Base-by-base conservation (phyloP, 2,888 invertebrate species). In the Hylaea fasciaria region DNA sequence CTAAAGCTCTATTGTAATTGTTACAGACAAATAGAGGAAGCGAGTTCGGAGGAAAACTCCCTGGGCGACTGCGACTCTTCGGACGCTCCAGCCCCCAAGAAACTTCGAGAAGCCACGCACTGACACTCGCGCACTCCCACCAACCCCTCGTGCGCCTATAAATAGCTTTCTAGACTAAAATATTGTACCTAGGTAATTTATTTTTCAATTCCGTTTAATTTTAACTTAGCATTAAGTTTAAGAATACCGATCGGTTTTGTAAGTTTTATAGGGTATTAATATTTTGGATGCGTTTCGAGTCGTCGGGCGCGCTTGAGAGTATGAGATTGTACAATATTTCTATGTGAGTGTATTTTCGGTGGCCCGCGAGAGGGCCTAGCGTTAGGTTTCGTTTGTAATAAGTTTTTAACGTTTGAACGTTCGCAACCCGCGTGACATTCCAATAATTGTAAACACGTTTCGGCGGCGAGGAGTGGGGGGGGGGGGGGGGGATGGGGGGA, bases 121-220 rank as follows among this genome's bases (percentile, higher is more conserved):
- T 91, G 92, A 92, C 91, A 82, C 77, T 70, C 73, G 81, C 85
- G 84, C 85, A 78, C 83, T 70, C 83, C 83, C 84, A 82, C 83
- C 84, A 81, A 77, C 74, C 82, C 82, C 84, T 77, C 86, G 86
- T 82, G 86, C 89, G 87, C 84, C 81, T 91, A 91, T 91, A 91
- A 86, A 90, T 91, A 91, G 87, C 90, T 90, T 87, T 83, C 80
- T 91, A 91, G 90, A 89, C 87, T 90, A 88, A 91, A 87, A 90
- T 85, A 91, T 91, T 92, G 91, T 93, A 93, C 92, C 92, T 93
- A 93, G 93, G 90, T 93, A 93, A 93, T 93, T 93, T 93, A 93
- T 93, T 93, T 90, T 92, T 90, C 86, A 92, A 93, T 93, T 93
- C 92, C 93, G 92, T 86, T 92, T 92, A 92, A 91, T 92, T 91